Percentiles rank a stretch among this genome's conserved stretches.
Conservation (phyloP, 2,113 vertebrate genomes). For the Archilochus colubris region DNA sequence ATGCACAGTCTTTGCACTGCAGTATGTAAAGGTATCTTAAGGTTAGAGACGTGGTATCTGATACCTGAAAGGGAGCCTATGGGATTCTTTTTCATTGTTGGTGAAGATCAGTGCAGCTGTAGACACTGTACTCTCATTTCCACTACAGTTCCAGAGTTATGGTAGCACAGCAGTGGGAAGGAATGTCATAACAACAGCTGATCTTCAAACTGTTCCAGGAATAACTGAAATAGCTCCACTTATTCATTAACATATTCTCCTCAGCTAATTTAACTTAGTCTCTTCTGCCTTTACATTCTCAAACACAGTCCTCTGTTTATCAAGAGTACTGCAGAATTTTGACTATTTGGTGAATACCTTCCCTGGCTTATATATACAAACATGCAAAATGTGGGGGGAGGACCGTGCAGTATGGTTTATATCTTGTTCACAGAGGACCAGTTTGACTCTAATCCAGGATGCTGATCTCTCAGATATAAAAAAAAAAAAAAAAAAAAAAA, state of each 20-base stretch:
- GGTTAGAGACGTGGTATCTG: background rate
- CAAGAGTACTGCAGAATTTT: background rate
- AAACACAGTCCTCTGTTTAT: background rate
- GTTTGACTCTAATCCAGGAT: background rate
- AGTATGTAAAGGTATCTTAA: background rate
- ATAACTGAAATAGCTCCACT: background rate
- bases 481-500: background rate
- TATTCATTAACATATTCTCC: background rate
- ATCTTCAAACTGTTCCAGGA: background rate
- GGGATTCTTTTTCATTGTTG: background rate
- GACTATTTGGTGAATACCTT: background rate
- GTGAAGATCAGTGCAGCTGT: background rate
- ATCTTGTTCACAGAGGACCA: background rate
- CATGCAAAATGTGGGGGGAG: background rate
- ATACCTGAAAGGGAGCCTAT: background rate
- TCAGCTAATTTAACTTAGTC: background rate
- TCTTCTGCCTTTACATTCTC: background rate
- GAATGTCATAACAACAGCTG: background rate
- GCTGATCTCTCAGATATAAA: background rate
- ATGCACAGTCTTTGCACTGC: background rate
- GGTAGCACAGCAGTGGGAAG: background rate
- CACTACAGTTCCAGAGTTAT: background rate
- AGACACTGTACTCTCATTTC: background rate
- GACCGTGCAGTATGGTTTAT: background rate
- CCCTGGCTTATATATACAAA: background rate